Base-by-base conservation (phyloP, 1,140 invertebrate species). In the Hycleus cichorii region DNA sequence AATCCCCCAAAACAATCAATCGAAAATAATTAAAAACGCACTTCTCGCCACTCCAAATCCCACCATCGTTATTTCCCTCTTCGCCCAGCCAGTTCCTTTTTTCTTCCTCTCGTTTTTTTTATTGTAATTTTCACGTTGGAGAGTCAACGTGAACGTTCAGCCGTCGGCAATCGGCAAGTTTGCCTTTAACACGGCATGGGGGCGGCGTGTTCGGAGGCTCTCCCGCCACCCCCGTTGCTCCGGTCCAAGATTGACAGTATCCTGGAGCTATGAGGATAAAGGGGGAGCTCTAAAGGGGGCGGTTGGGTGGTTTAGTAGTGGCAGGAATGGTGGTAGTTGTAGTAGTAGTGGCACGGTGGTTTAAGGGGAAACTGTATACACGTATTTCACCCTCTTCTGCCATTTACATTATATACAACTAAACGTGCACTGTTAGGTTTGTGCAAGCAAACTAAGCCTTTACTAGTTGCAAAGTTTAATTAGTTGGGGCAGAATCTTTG, bases 401-500 rank as follows among this genome's bases (percentile, higher is more conserved):
- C 32, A 32, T 32, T 32, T 32, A 32, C 7, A 7, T 32, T 32
- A 32, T 18, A 18, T 32, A 32, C 32, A 32, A 32, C 32, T 32
- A 32, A 18, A 32, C 32, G 57, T 62, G 60, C 55, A 49, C 45
- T 55, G 32, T 32, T 32, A 32, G 4, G 32, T 32, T 32, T 32
- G 32, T 32, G 32, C 32, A 32, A 32, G 60, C 60, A 53, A 44
- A 54, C 60, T 66, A 66, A 66, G 64, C 64, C 62, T 48, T 32
- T 62, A 59, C 60, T 66, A 66, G 62, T 66, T 66, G 60, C 61
- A 64, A 66, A 66, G 62, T 66, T 66, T 66, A 66, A 66, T 66
- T 66, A 66, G 64, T 66, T 66, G 59, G 58, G 60, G 62, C 57
- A 60, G 54, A 62, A 58, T 60, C 59, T 64, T 62, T 57, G 64